phyloP scores from a whole-genome alignment of 2,888 invertebrate species.

The Drosophila birchii region DNA sequence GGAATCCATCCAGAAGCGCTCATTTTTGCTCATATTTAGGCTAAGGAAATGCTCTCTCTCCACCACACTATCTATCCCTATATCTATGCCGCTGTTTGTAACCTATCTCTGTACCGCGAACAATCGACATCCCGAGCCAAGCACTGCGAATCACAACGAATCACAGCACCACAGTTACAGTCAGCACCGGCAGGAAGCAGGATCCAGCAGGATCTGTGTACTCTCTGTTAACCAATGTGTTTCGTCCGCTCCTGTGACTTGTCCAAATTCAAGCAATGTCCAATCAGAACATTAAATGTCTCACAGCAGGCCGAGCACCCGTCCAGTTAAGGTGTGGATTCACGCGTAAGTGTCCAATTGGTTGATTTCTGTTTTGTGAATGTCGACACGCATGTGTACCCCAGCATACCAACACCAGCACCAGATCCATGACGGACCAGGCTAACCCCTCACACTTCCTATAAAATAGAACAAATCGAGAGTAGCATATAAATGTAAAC shows the following conservation, averaged over 20 bases:
- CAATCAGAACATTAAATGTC: conserved; percentile 26
- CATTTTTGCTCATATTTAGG: conserved; percentile 44
- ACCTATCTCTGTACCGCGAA: conserved; percentile 48
- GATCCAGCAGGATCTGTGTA: conserved; percentile 29
- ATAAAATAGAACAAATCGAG: conserved; percentile 7
- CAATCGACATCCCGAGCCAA: conserved; percentile 38
- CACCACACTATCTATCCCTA: conserved; percentile 23
- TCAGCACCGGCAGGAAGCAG: conserved; percentile 23
- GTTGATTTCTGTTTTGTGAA: conserved; percentile 42
- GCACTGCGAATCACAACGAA: conserved; percentile 16
- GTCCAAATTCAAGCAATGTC: conserved; percentile 36
- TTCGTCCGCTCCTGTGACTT: conserved; percentile 28
- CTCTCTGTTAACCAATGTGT: conserved; percentile 20
- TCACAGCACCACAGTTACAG: conserved; percentile 34
- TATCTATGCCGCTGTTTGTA: conserved; percentile 49
- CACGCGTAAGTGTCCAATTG: conserved; percentile 41
- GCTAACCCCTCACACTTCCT: conserved; percentile 7
- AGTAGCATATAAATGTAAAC: not conserved
- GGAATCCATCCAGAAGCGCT: conserved; percentile 35
- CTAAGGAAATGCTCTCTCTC: conserved; percentile 38
- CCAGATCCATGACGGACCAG: conserved; percentile 5
- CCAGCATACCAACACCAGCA: conserved; percentile 14
- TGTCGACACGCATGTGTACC: conserved; percentile 33
- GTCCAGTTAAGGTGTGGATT: conserved; percentile 28
- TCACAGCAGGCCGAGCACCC: conserved; percentile 18